phyloP scores from a whole-genome alignment of 2,888 invertebrate genomes.

The Cheilosia urbana region DNA sequence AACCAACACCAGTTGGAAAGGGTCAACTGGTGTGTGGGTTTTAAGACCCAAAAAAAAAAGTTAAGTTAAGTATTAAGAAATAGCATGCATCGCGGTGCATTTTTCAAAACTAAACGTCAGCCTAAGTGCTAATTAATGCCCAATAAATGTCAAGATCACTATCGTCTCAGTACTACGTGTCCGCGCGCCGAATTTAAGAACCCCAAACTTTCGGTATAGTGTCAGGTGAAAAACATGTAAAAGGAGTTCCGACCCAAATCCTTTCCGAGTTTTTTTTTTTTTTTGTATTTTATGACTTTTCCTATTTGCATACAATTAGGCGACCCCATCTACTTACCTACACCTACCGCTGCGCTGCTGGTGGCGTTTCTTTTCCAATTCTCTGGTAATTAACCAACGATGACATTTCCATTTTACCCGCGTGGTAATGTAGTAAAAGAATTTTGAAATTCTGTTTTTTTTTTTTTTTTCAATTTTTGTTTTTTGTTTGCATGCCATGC shows the following conservation, averaged over 20 bases:
- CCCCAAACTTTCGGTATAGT: conserved; percentile 39
- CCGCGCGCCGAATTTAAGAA: conserved; percentile 12
- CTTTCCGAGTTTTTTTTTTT: conserved; percentile 53
- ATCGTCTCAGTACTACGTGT: conserved; percentile 46
- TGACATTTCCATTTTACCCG: conserved; percentile 70
- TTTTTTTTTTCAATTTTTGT: not conserved
- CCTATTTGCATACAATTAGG: conserved; percentile 67
- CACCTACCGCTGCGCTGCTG: not conserved
- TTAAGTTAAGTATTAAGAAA: not conserved
- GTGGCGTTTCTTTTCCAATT: conserved; percentile 64
- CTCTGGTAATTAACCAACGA: conserved; percentile 73
- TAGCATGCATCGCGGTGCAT: conserved; percentile 44
- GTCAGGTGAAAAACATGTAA: conserved; percentile 52
- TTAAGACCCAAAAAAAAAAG: conserved; percentile 15
- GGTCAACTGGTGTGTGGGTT: no score
- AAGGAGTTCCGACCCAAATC: conserved; percentile 33
- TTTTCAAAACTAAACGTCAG: conserved; percentile 46
- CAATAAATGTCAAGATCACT: conserved; percentile 74
- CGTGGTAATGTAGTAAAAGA: conserved; percentile 34
- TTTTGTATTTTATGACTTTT: conserved; percentile 33
- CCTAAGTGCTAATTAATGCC: conserved; percentile 73
- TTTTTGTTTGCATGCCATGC: conserved; percentile 64
- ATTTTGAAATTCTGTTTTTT: conserved; percentile 36
- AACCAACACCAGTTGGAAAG: not conserved
- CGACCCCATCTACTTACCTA: conserved; percentile 5